Evolutionary conservation across 2,797 vertebrate species (phyloP).

Genomic region (Coregonus sp.): DNA sequence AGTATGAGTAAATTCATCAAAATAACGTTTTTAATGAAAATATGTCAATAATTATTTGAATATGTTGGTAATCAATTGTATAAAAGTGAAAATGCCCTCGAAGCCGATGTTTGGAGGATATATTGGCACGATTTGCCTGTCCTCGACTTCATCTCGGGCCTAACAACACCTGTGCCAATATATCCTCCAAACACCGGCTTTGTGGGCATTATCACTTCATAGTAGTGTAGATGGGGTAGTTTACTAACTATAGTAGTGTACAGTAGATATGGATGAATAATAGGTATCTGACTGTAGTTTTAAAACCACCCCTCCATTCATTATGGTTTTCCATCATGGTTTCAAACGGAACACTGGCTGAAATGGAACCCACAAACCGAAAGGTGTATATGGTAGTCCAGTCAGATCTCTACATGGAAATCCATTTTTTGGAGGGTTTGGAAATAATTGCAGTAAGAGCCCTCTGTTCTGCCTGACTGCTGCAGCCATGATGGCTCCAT

Average conservation of each 20-base stretch:
- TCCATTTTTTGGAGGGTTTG: slow-evolving; percentile 51
- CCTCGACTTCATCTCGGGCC: no score
- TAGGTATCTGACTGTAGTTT: neutral
- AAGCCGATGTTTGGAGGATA: no score
- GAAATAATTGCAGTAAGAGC: slow-evolving; percentile 60
- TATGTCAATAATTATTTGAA: no score
- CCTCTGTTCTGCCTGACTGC: slow-evolving; percentile 52
- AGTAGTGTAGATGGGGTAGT: neutral
- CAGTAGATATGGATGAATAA: neutral
- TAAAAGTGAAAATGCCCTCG: no score
- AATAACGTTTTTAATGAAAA: no score
- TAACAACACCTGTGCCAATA: no score
- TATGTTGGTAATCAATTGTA: no score
- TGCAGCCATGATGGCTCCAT: slow-evolving; percentile 55
- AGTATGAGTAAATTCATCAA: no score
- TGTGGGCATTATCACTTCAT: no score
- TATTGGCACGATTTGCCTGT: no score
- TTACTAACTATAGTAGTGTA: neutral
- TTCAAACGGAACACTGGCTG: neutral
- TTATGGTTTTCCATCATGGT: neutral
- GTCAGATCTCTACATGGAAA: slow-evolving; percentile 27
- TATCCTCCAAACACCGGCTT: no score
- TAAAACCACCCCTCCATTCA: neutral
- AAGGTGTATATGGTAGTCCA: neutral
- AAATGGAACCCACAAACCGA: neutral